phyloP scores from a whole-genome alignment of 1,140 invertebrate genomes.

The Pseudomyrmex gracilis region DNA sequence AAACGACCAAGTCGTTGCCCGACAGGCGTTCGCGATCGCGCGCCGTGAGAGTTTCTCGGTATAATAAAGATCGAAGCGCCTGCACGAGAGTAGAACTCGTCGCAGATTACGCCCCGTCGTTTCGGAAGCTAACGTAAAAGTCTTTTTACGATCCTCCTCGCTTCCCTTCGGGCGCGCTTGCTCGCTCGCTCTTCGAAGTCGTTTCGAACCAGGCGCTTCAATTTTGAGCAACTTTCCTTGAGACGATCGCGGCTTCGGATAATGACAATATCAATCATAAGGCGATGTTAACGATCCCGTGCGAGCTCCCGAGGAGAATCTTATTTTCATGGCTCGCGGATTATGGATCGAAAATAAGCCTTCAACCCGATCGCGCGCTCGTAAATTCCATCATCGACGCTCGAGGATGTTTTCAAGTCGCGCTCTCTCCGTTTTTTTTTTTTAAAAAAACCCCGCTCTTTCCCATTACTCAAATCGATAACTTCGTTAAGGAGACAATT shows the following conservation, averaged over 20 bases:
- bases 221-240: slow-evolving; percentile 2
- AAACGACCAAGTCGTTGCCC: background rate
- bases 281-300: slow-evolving; percentile 28
- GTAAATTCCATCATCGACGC: background rate
- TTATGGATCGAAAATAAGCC: slow-evolving; percentile 40
- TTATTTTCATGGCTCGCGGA: slow-evolving; percentile 19
- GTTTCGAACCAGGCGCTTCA: slow-evolving; percentile 5
- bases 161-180: slow-evolving; percentile 39
- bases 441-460: background rate
- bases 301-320: background rate
- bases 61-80: slow-evolving; percentile 53
- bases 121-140: slow-evolving; percentile 63
- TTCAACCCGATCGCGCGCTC: background rate
- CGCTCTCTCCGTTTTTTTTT: no score
- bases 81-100: slow-evolving; percentile 35
- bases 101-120: slow-evolving; percentile 68
- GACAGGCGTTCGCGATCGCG: background rate
- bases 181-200: slow-evolving; percentile 19
- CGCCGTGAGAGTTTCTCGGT: slow-evolving; percentile 11
- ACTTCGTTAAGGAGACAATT: background rate
- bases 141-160: slow-evolving; percentile 63
- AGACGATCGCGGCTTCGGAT: slow-evolving; percentile 23
- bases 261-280: slow-evolving; percentile 57
- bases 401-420: background rate
- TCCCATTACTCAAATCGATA: background rate